Evolutionary conservation across 2,888 invertebrate species (phyloP), one percentile per base, ranked within the genome.

Genomic region (Rhamnusium bicolor): DNA sequence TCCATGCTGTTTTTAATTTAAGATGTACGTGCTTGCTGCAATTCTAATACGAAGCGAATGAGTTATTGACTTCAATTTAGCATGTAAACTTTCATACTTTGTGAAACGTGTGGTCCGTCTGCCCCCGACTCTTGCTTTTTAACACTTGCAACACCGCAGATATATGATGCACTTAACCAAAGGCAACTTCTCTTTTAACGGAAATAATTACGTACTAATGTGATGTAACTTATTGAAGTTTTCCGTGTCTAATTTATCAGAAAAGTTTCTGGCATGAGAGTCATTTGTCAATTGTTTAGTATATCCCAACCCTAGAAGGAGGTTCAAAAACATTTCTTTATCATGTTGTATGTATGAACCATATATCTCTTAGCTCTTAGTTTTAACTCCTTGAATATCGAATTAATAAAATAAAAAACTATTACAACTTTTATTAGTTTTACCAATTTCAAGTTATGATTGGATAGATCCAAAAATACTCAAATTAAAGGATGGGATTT

Each of bases 1-100:
- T 68, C 66, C 70, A 67, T 18, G 67, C n/a, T 24, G 82, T 83
- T 84, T 84, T 84, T 84, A 84, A 84, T 84, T 84, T 84, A 83
- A 82, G 83, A 82, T 81, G 79, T 81, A 81, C 82, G 84, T 80
- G 81, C 80, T 74, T 47, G 80, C 79, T 67, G 74, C 72, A 72
- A 76, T 71, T 73, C 73, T 72, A 68, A 74, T 75, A 73, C 71
- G 68, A 58, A 65, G 47, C 65, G 61, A 70, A 76, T 80, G 80
- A 80, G 74, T 77, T 80, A 81, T 80, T 73, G 78, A 74, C 76
- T 74, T 66, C 75, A 80, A 80, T 81, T 78, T 81, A 75, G 76
- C 76, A 80, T 79, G 78, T 77, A 78, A 79, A 80, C 77, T 79
- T 80, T 77, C 61, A 76, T 77, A 79, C 76, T 80, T 79, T 71